Evolutionary conservation across 2,888 invertebrate genomes (phyloP).

Genomic region (Gastracanthus pulcherrimus): DNA sequence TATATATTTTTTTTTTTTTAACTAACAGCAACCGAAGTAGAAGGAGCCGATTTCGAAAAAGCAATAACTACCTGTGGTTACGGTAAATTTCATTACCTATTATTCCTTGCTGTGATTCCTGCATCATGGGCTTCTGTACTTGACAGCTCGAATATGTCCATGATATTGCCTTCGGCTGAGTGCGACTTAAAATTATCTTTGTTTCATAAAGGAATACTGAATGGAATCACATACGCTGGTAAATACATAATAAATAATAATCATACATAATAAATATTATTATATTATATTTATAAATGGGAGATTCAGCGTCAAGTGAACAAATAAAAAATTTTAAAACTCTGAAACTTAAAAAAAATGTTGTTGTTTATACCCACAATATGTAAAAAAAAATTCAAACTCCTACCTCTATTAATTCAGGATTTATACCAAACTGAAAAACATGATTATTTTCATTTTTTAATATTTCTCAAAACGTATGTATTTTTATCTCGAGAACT

Average conservation of each 20-base stretch:
- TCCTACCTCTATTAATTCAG: too few relatives aligned
- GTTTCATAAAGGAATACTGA: conserved; percentile 85
- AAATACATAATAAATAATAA: not conserved
- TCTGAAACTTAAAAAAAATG: not conserved
- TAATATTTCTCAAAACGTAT: too few relatives aligned
- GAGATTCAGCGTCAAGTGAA: not conserved
- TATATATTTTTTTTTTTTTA: too few relatives aligned
- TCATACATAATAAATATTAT: not conserved
- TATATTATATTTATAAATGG: too few relatives aligned
- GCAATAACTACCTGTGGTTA: conserved; percentile 84
- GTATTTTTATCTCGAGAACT: too few relatives aligned
- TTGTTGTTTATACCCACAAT: too few relatives aligned
- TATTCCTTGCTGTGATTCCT: conserved; percentile 81
- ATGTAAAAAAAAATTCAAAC: too few relatives aligned
- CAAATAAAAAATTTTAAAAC: not conserved
- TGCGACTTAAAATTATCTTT: conserved; percentile 85
- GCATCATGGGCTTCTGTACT: conserved; percentile 85
- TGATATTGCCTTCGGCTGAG: conserved; percentile 82
- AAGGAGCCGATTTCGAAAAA: conserved; percentile 82
- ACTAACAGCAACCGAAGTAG: conserved; percentile 20
- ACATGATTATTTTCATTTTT: too few relatives aligned
- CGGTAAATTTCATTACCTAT: conserved; percentile 84
- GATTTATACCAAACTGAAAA: too few relatives aligned
- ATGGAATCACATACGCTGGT: conserved; percentile 86
- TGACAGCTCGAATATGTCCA: conserved; percentile 85